Conservation (phyloP, 2,888 invertebrate species). For the Spicauda simplicius region DNA sequence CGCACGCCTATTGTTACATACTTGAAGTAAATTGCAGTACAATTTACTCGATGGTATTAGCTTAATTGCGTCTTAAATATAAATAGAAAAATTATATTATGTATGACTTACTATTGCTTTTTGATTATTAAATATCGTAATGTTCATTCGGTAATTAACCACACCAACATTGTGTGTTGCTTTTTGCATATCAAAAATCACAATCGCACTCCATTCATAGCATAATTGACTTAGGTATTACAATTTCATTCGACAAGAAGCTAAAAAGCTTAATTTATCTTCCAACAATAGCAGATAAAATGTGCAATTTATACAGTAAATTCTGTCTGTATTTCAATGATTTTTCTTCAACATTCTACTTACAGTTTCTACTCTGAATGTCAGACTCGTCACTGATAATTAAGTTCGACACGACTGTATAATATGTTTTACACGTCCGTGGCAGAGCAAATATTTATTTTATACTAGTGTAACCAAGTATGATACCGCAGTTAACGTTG, state of each 20-base stretch:
- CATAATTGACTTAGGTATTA: neutral
- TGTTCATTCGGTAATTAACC: neutral
- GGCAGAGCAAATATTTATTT: slow-evolving; percentile 59
- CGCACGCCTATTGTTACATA: neutral
- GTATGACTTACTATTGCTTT: neutral
- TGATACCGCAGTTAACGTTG: slow-evolving; percentile 58
- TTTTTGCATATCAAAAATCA: slow-evolving; percentile 11
- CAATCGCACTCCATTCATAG: slow-evolving; percentile 12
- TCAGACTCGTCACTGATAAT: slow-evolving; percentile 8
- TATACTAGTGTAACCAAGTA: slow-evolving; percentile 57
- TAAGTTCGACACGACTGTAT: slow-evolving; percentile 51
- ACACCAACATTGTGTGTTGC: neutral
- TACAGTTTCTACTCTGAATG: neutral
- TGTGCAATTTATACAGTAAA: too few relatives aligned
- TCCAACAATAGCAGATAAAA: neutral
- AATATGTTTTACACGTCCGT: slow-evolving; percentile 56
- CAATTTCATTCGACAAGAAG: neutral
- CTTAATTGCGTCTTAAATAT: neutral
- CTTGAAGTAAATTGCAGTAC: slow-evolving; percentile 5
- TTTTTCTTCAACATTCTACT: neutral
- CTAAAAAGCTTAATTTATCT: slow-evolving; percentile 3
- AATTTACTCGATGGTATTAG: neutral
- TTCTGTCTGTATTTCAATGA: too few relatives aligned
- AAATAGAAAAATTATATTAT: neutral
- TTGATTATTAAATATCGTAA: neutral